phyloP scores from a whole-genome alignment of 2,888 invertebrate genomes.

The Quadriops clusia region DNA sequence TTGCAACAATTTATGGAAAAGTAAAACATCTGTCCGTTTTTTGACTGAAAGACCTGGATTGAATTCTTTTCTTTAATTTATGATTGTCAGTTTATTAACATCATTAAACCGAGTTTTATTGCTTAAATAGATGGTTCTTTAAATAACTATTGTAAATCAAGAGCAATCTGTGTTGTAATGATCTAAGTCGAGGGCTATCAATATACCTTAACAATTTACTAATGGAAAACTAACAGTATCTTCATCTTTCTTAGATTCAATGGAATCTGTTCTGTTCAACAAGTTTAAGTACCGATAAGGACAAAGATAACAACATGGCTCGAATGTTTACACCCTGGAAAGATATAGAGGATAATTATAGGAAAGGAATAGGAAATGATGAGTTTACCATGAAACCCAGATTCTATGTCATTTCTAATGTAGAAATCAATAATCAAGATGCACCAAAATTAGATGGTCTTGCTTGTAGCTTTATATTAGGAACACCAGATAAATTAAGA shows the following conservation, averaged over 20 bases:
- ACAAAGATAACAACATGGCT: slow-evolving; percentile 44
- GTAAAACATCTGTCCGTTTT: too few relatives aligned
- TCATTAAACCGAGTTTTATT: too few relatives aligned
- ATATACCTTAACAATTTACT: too few relatives aligned
- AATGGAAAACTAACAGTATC: too few relatives aligned
- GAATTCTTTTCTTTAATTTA: too few relatives aligned
- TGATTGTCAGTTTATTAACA: too few relatives aligned
- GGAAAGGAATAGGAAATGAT: slow-evolving; percentile 49
- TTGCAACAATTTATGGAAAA: too few relatives aligned
- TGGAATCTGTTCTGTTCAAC: slow-evolving; percentile 67
- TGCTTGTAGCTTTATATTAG: slow-evolving; percentile 88
- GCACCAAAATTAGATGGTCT: slow-evolving; percentile 85
- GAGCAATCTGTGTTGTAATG: too few relatives aligned
- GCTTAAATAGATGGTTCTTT: slow-evolving; percentile 9
- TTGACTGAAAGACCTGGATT: too few relatives aligned
- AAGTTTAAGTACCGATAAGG: slow-evolving; percentile 46
- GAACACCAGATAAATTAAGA: slow-evolving; percentile 82
- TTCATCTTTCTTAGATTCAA: slow-evolving; percentile 44
- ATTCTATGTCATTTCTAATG: slow-evolving; percentile 78
- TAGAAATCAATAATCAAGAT: slow-evolving; percentile 65
- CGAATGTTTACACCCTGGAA: slow-evolving; percentile 59
- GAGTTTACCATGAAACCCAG: slow-evolving; percentile 70
- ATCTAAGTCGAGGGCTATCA: too few relatives aligned
- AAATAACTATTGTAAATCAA: slow-evolving; percentile 23
- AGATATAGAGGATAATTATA: slow-evolving; percentile 65